phyloP scores from a whole-genome alignment of 1,140 invertebrate genomes.

The Aleiodes sp. region DNA sequence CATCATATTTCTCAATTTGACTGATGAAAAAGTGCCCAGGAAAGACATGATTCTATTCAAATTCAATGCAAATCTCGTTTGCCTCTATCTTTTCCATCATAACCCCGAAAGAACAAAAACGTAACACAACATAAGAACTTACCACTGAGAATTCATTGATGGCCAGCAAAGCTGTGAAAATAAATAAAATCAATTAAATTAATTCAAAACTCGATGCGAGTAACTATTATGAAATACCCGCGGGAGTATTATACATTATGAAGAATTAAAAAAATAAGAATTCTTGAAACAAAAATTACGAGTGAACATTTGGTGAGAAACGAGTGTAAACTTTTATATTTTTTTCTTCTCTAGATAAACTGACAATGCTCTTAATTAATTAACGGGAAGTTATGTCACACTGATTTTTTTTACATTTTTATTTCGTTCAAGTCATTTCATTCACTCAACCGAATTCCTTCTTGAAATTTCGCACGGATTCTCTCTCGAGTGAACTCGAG shows the following conservation, averaged over 20 bases:
- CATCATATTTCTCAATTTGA: conserved; percentile 4
- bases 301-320: conserved; percentile 5
- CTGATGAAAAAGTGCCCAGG: neutral
- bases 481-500: neutral
- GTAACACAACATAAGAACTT: no score
- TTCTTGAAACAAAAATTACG: neutral
- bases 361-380: conserved; percentile 63
- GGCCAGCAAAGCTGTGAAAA: conserved; percentile 60
- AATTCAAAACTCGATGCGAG: neutral
- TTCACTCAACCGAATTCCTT: conserved; percentile 40
- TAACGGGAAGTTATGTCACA: conserved; percentile 63
- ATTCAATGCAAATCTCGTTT: no score
- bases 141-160: conserved; percentile 55
- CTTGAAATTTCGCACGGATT: conserved; percentile 46
- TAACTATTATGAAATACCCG: neutral
- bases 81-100: no score
- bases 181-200: conserved; percentile 17
- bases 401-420: conserved; percentile 41
- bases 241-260: neutral
- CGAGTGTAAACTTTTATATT: conserved; percentile 31
- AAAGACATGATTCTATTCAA: neutral
- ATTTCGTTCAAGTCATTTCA: conserved; percentile 52
- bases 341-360: conserved; percentile 33
- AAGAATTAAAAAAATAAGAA: neutral
- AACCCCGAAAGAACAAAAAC: no score